phyloP scores from a whole-genome alignment of 2,797 vertebrate genomes.

The Phaenicophaeus curvirostris region DNA sequence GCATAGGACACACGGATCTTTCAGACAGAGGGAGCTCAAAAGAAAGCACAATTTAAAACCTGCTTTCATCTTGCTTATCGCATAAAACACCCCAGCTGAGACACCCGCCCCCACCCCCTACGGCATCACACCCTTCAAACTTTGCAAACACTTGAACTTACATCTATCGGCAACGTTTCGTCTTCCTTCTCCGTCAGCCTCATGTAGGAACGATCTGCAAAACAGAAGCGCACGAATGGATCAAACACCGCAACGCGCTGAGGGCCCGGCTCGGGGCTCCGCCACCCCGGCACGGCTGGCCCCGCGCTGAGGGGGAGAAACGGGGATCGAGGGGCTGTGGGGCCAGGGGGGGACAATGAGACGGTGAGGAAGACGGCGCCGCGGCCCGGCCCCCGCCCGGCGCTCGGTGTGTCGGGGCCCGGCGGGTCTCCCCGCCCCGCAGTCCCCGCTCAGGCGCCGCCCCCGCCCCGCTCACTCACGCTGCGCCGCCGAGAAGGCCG shows the following conservation, averaged over 20 bases:
- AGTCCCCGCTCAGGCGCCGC: background rate
- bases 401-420: background rate
- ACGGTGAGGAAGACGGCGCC: too few species aligned
- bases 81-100: rapidly evolving
- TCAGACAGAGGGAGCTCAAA: background rate
- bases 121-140: background rate
- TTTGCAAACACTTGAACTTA: slow-evolving; percentile 73
- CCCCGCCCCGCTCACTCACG: slow-evolving; percentile 81
- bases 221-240: slow-evolving; percentile 31
- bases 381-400: background rate
- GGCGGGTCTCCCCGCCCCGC: background rate
- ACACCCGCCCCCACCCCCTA: rapidly evolving
- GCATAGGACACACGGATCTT: background rate
- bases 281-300: too few species aligned
- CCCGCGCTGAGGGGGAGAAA: too few species aligned
- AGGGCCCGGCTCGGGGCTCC: too few species aligned
- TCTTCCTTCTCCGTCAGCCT: slow-evolving; percentile 96
- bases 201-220: slow-evolving; percentile 96
- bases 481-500: slow-evolving; percentile 96
- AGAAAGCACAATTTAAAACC: background rate
- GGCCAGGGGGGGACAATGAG: too few species aligned
- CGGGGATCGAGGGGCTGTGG: too few species aligned
- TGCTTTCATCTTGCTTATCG: background rate
- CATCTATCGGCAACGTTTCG: slow-evolving; percentile 94
- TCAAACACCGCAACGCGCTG: too few species aligned